These are phyloP conservation scores for Eleutherodactylus coqui DNA, from an alignment of 2,797 vertebrate genomes.

Conservation along the genomic window DNA sequence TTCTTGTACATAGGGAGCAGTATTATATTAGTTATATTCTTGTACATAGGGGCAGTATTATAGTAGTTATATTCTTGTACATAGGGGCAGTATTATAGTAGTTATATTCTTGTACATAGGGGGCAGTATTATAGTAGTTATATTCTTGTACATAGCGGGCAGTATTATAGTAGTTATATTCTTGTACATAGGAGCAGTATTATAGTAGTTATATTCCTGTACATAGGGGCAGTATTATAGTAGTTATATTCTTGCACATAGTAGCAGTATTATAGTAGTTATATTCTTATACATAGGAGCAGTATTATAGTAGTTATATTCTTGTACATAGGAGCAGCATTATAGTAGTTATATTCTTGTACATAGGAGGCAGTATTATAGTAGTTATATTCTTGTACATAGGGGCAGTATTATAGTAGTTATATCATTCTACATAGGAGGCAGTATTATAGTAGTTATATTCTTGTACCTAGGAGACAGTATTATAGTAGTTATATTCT, in stretches of 20 bases:
- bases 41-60: neutral
- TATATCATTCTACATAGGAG: neutral
- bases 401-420: conserved; percentile 3
- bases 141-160: neutral
- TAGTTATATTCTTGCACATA: conserved; percentile 22
- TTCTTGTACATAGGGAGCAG: neutral
- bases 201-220: conserved; percentile 24
- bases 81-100: conserved; percentile 9
- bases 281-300: conserved; percentile 1
- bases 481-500: conserved; percentile 14
- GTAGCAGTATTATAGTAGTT: conserved; percentile 5
- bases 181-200: conserved; percentile 4
- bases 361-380: conserved; percentile 14
- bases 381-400: conserved; percentile 8
- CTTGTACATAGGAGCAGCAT: neutral
- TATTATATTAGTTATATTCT: conserved; percentile 14
- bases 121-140: neutral
- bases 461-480: conserved; percentile 11
- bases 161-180: conserved; percentile 19
- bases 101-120: conserved; percentile 10
- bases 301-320: conserved; percentile 13
- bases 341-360: conserved; percentile 18
- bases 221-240: conserved; percentile 19
- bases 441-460: conserved; percentile 19
- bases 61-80: conserved; percentile 3